Evolutionary conservation across 2,888 invertebrate species (phyloP), one percentile per base, ranked within the genome.

Genomic region (Lasioglossum marginatum): DNA sequence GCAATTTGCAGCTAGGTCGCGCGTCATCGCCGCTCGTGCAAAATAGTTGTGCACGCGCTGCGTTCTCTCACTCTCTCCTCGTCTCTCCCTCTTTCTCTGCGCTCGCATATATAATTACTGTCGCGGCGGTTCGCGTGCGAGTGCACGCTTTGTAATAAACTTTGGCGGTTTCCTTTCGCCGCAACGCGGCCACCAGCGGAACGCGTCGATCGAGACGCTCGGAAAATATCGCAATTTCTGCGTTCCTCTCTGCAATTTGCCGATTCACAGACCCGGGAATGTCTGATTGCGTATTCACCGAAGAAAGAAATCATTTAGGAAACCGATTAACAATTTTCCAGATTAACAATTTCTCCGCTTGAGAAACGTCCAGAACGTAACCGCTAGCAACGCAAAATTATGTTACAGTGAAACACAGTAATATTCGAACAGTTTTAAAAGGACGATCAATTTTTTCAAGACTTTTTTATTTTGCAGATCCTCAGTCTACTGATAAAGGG

Each of bases 1-100:
- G 85, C 86, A 89, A 88, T 86, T 86, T 86, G 79, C 82, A 81
- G 76, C 72, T 79, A 73, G 79, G 73, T 52, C 79, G 87, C 82
- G 73, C 85, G 79, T 81, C 81, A 52, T 83, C 77, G 75, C 57
- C 68, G 60, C 27, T 79, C 81, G 76, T 83, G 81, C 83, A 73
- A 84, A 88, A 82, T 88, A 79, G 83, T 88, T 84, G 52, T 71
- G 82, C 87, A 79, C 73, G 84, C 81, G 74, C 45, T 75, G 37
- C 31, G 14, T 27, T 37, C 43, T 27, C 34, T 31, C 60, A 1
- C 12, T 60, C 40, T 4, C 60, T 19, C 57, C 27, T 4, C 74
- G 57, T 60, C 27, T 37, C 57, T 37, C n/a, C 23, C 34, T 72
- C 31, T 27, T 31, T 60, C 45, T 57, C 73, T 52, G 19, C 40